Percentiles rank a stretch among this genome's conserved stretches.
Conservation (phyloP, 2,113 vertebrate species). For the Catagonus wagneri region DNA sequence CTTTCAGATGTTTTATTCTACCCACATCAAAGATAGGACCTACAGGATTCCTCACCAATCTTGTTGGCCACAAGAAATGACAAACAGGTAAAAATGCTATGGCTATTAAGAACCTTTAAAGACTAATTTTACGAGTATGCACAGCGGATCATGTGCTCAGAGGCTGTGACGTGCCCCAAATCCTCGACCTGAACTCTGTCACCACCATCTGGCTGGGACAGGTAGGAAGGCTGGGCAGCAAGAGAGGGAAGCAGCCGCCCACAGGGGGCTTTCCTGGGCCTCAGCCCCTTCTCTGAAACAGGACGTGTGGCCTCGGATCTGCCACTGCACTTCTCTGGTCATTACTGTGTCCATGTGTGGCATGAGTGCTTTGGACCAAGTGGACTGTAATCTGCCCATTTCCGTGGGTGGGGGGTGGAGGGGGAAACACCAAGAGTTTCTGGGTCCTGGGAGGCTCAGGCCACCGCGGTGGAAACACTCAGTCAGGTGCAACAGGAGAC, state of each 20-base stretch:
- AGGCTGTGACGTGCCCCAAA: background rate
- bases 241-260: fast-evolving
- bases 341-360: fast-evolving
- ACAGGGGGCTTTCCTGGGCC: fast-evolving
- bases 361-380: fast-evolving
- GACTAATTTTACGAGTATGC: too few species aligned
- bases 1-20: background rate
- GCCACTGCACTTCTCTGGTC: too few species aligned
- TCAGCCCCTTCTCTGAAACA: fast-evolving
- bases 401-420: background rate
- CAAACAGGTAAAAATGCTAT: background rate
- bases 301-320: too few species aligned
- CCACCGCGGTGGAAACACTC: background rate
- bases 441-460: background rate
- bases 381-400: fast-evolving
- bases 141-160: fast-evolving
- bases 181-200: background rate
- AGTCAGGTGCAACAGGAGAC: fast-evolving
- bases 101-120: background rate
- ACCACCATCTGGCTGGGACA: too few species aligned
- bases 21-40: background rate
- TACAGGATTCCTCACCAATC: too few species aligned
- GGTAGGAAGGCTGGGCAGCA: fast-evolving
- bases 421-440: background rate
- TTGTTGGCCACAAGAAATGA: background rate